Evolutionary conservation across 1,140 invertebrate genomes (phyloP), one percentile per base, ranked within the genome.

Genomic region (Amyelois transitella): DNA sequence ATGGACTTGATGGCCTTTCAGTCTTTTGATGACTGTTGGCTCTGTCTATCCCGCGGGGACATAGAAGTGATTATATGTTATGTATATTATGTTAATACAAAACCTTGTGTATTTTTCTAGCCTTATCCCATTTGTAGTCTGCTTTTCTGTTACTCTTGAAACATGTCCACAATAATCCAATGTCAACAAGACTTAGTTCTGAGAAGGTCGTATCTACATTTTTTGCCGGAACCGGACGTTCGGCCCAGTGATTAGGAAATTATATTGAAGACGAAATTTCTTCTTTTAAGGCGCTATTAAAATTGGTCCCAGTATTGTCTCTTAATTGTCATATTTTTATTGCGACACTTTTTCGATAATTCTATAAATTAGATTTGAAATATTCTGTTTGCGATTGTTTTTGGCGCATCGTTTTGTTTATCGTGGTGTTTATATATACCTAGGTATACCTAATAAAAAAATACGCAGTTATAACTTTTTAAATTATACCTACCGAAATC

Each of bases 171-270:
- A 58, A 19, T 61, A 70, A 60, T 70, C 78, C 20, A 73, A 76
- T 58, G 60, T 55, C 70, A 69, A 72, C 71, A 62, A 66, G 68
- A 68, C 60, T 56, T 22, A 58, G 56, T 55, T 57, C 60, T 22
- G 43, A 51, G 60, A 69, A 72, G 66, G 74, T 72, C 69, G 66
- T 75, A 72, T 77, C 72, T 80, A 58, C 72, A 58, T 79, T 85
- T 85, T 87, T 85, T 76, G 62, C 59, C 54, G 74, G 78, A 80
- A 82, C 63, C 76, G 84, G 84, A 87, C 76, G 79, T 74, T 71
- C 77, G 75, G 76, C 62, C 77, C 79, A 68, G 75, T 68, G 84
- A 84, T 84, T 84, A 87, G 72, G 81, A 84, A 87, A 87, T 85
- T 85, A 87, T 85, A 81, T 84, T 74, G 81, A 70, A 75, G 79